Conservation (phyloP, 2,888 invertebrate species). For the Pelosia muscerda region DNA sequence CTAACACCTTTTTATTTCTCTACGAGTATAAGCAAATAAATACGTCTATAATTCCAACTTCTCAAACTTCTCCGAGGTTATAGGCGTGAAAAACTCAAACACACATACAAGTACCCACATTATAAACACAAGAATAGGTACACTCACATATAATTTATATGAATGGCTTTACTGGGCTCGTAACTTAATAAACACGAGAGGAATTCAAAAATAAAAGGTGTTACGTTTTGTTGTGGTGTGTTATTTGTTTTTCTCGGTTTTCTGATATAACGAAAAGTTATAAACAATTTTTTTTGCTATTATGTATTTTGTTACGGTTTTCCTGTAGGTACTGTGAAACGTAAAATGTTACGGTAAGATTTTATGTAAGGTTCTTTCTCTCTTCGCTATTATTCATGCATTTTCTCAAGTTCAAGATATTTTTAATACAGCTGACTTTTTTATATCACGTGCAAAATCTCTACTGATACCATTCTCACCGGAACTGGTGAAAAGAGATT, state of each 20-base stretch:
- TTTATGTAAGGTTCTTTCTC: too few species aligned
- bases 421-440: too few species aligned
- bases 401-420: too few species aligned
- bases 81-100: not conserved
- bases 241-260: not conserved
- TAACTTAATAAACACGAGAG: constrained; percentile 1
- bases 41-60: not conserved
- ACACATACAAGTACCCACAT: not conserved
- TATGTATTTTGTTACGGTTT: not conserved
- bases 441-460: too few species aligned
- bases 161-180: not conserved
- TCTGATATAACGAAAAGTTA: not conserved
- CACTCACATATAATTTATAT: not conserved
- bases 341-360: not conserved
- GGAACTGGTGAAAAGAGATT: too few species aligned
- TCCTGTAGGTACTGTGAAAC: not conserved
- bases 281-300: not conserved
- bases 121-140: not conserved
- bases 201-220: not conserved
- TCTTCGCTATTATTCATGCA: too few species aligned
- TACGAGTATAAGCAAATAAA: too few species aligned
- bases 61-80: not conserved
- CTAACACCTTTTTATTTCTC: too few species aligned
- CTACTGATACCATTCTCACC: too few species aligned
- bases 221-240: not conserved